A percentile compares a stretch with the other conserved stretches of the same genome.
These are phyloP conservation scores for Neoniphon sammara DNA, from an alignment of 2,797 vertebrate genomes.

Conservation along the genomic window DNA sequence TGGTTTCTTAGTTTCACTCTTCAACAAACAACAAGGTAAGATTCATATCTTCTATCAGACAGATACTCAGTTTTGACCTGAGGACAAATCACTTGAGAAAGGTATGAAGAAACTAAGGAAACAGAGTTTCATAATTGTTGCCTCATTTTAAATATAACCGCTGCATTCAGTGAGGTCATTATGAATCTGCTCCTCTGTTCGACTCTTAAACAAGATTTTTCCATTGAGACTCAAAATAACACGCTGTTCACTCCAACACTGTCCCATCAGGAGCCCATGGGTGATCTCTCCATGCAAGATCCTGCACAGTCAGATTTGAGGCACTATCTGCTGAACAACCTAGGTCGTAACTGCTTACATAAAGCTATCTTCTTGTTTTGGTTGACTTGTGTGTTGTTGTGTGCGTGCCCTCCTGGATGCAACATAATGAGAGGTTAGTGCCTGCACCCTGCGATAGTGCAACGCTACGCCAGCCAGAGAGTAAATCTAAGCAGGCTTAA, in stretches of 20 bases:
- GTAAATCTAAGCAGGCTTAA: slow-evolving; percentile 67
- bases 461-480: slow-evolving; percentile 32
- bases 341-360: slow-evolving; percentile 43
- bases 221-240: not conserved
- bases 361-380: not conserved
- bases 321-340: not conserved
- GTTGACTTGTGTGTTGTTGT: slow-evolving; percentile 5
- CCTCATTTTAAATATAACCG: not conserved
- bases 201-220: not conserved
- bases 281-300: too few species aligned
- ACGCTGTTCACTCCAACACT: too few species aligned
- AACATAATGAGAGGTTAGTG: slow-evolving; percentile 37
- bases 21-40: too few species aligned
- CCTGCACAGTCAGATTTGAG: slow-evolving; percentile 2
- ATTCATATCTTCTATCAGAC: too few species aligned
- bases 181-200: not conserved
- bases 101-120: not conserved
- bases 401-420: slow-evolving; percentile 1
- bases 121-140: not conserved
- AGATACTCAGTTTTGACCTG: too few species aligned
- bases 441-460: slow-evolving; percentile 15
- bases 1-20: too few species aligned
- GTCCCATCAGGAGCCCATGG: too few species aligned
- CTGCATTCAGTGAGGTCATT: not conserved
- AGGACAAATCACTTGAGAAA: not conserved